phyloP scores from a whole-genome alignment of 2,797 vertebrate genomes.

The Mus minutoides region DNA sequence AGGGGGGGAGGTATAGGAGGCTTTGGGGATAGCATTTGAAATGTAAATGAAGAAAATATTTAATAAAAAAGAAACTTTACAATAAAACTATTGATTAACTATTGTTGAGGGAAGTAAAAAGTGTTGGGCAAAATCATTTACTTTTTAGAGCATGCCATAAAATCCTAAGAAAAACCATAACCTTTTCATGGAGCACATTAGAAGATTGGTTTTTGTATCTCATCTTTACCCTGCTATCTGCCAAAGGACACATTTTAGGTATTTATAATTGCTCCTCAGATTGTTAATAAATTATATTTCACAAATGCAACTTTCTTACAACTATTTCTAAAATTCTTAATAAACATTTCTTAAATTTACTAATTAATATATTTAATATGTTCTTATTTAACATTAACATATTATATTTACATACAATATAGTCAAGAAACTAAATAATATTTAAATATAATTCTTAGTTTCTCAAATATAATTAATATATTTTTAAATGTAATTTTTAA shows the following conservation, averaged over 20 bases:
- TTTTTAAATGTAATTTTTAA: neutral
- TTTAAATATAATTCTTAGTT: neutral
- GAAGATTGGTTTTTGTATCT: neutral
- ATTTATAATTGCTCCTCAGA: conserved; percentile 15
- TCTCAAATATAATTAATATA: neutral
- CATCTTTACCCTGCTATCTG: neutral
- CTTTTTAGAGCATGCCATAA: neutral
- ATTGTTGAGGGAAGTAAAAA: neutral
- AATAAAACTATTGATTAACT: neutral
- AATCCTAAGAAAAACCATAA: conserved; percentile 1
- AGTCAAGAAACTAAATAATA: neutral
- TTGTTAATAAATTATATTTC: conserved; percentile 59
- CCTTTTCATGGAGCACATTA: neutral
- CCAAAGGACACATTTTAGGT: conserved; percentile 7
- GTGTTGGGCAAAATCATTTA: neutral
- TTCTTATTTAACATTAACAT: neutral
- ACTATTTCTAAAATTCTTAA: conserved; percentile 30
- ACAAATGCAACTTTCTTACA: conserved; percentile 48
- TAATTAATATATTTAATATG: neutral
- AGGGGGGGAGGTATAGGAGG: too few relatives aligned
- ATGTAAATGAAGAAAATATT: too few relatives aligned
- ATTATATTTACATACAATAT: neutral
- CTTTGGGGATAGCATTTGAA: too few relatives aligned
- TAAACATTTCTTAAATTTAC: conserved; percentile 59
- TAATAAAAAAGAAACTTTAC: neutral